Evolutionary conservation across 2,113 vertebrate genomes (phyloP).

Genomic region (Vireo altiloquus): DNA sequence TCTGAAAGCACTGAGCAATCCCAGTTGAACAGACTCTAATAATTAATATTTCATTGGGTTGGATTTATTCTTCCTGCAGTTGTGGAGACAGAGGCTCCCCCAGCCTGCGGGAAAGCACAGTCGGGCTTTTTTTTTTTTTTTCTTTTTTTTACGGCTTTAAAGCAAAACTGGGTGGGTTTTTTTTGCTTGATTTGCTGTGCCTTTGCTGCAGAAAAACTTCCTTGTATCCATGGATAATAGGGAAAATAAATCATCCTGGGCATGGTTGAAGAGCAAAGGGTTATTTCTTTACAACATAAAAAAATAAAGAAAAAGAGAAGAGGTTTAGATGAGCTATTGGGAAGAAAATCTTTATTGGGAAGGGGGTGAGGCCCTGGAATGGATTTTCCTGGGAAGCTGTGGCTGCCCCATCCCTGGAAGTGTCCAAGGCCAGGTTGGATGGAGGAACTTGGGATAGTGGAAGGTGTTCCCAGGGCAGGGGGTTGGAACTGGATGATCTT

Average conservation of each 20-base stretch:
- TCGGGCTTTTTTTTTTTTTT: neutral
- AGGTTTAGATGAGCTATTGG: neutral
- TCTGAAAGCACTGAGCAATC: neutral
- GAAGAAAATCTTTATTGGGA: neutral
- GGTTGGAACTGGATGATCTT: neutral
- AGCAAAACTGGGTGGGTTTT: neutral
- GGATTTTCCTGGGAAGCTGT: neutral
- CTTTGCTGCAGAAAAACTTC: neutral
- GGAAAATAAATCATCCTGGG: neutral
- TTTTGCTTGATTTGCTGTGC: neutral
- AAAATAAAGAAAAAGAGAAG: neutral
- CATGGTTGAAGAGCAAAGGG: neutral
- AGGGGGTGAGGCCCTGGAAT: neutral
- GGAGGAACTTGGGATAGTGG: neutral
- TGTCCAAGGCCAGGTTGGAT: neutral
- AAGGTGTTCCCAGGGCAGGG: neutral
- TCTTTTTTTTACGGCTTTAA: neutral
- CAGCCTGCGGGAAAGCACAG: constrained; percentile 9
- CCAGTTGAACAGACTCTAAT: constrained; percentile 5
- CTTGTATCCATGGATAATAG: neutral
- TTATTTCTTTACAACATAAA: neutral
- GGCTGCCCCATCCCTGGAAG: neutral
- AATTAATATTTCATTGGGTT: constrained; percentile 57
- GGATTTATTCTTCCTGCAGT: constrained; percentile 21
- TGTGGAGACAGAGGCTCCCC: neutral